Evolutionary conservation across 2,888 invertebrate species (phyloP).

Genomic region (Coleophora flavipennella): DNA sequence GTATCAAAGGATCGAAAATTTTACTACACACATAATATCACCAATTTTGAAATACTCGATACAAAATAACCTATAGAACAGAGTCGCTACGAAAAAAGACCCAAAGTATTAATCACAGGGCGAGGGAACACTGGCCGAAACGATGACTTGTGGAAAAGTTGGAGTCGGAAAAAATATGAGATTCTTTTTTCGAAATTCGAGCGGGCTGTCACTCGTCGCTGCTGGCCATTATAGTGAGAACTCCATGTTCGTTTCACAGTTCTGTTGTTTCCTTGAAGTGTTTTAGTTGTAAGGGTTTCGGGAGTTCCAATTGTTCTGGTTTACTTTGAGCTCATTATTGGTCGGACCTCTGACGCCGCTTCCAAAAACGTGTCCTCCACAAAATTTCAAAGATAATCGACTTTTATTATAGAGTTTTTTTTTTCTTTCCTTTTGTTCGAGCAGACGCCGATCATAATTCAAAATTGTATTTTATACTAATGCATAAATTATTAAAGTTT

Average conservation of each 20-base stretch:
- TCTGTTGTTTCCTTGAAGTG: neutral
- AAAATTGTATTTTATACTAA: slow-evolving; percentile 12
- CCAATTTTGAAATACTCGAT: slow-evolving; percentile 13
- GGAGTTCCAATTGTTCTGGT: slow-evolving; percentile 23
- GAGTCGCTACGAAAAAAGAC: slow-evolving; percentile 22
- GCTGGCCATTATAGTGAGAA: slow-evolving; percentile 26
- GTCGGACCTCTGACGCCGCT: slow-evolving; percentile 18
- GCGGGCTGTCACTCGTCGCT: slow-evolving; percentile 41
- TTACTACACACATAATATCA: slow-evolving; percentile 16
- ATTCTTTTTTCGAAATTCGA: slow-evolving; percentile 48
- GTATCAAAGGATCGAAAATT: slow-evolving; percentile 10
- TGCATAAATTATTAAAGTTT: slow-evolving; percentile 13
- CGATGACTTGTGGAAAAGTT: slow-evolving; percentile 58
- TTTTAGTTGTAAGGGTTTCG: neutral
- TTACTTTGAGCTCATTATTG: slow-evolving; percentile 35
- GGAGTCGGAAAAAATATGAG: slow-evolving; percentile 24
- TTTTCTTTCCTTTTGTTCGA: slow-evolving; percentile 8
- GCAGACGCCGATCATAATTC: slow-evolving; percentile 14
- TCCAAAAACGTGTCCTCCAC: slow-evolving; percentile 48
- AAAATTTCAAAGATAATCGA: slow-evolving; percentile 41
- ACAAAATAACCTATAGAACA: slow-evolving; percentile 26
- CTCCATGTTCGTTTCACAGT: slow-evolving; percentile 7
- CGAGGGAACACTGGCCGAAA: slow-evolving; percentile 39
- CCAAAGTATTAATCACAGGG: slow-evolving; percentile 55
- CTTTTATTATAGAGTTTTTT: slow-evolving; percentile 26